These are phyloP conservation scores for Tenebrio molitor DNA, from an alignment of 1,140 invertebrate species.

Conservation along the genomic window DNA sequence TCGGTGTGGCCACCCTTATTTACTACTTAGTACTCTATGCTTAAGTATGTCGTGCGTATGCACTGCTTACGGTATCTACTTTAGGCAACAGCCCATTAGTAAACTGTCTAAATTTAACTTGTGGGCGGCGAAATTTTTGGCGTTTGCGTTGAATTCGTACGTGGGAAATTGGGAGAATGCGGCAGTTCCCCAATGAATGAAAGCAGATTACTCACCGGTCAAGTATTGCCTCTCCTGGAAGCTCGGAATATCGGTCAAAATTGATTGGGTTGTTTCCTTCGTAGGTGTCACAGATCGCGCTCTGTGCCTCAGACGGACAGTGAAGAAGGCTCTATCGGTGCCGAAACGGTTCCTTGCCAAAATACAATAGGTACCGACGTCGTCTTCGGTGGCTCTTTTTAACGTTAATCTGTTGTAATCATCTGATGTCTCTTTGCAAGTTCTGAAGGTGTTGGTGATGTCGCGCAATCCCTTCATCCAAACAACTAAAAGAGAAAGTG, in stretches of 20 bases:
- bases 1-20: background rate
- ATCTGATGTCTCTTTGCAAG: slow-evolving; percentile 85
- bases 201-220: slow-evolving; percentile 70
- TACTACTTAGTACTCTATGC: too few species aligned
- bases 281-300: slow-evolving; percentile 77
- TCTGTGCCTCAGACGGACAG: slow-evolving; percentile 79
- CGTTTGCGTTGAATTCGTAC: slow-evolving; percentile 17
- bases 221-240: slow-evolving; percentile 69
- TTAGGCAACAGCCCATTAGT: slow-evolving; percentile 20
- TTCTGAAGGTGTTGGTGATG: slow-evolving; percentile 82
- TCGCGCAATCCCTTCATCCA: slow-evolving; percentile 90
- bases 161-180: slow-evolving; percentile 6
- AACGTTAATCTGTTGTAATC: slow-evolving; percentile 90
- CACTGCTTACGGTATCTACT: slow-evolving; percentile 7
- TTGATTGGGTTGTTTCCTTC: slow-evolving; percentile 65
- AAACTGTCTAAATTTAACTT: slow-evolving; percentile 25
- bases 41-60: background rate
- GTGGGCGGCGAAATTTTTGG: slow-evolving; percentile 29
- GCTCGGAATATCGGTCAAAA: slow-evolving; percentile 65
- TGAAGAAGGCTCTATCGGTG: slow-evolving; percentile 86
- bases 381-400: slow-evolving; percentile 85
- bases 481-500: slow-evolving; percentile 72
- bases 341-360: slow-evolving; percentile 93
- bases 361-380: slow-evolving; percentile 95
- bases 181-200: background rate